phyloP scores from a whole-genome alignment of 1,140 invertebrate genomes.

The Orchesella cincta region DNA sequence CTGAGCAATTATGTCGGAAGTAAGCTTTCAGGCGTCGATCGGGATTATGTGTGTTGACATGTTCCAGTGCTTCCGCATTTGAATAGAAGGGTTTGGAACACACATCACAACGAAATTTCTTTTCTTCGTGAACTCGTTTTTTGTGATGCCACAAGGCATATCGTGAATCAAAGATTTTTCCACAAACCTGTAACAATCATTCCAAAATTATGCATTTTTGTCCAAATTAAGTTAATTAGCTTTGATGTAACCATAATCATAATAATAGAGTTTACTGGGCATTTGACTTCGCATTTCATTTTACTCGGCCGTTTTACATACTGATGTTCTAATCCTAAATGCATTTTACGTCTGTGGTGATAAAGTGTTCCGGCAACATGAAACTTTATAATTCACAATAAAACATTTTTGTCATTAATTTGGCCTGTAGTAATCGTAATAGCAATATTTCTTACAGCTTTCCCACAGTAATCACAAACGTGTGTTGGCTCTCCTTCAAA shows the following conservation, averaged over 20 bases:
- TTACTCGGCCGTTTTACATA: too few relatives aligned
- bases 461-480: conserved; percentile 2
- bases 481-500: conserved; percentile 3
- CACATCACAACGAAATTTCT: neutral
- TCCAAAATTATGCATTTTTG: too few relatives aligned
- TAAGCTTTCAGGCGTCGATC: neutral
- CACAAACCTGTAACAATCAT: too few relatives aligned
- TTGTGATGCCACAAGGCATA: neutral
- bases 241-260: too few relatives aligned
- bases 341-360: neutral
- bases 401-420: too few relatives aligned
- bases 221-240: too few relatives aligned
- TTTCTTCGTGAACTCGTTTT: neutral
- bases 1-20: neutral
- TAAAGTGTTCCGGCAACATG: neutral
- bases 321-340: neutral
- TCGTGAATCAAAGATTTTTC: neutral
- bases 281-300: neutral
- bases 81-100: neutral
- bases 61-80: neutral
- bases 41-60: neutral
- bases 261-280: neutral
- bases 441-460: too few relatives aligned
- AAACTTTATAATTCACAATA: too few relatives aligned
- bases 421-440: too few relatives aligned